Evolutionary conservation across 2,797 vertebrate genomes (phyloP).

Genomic region (Spizella passerina): DNA sequence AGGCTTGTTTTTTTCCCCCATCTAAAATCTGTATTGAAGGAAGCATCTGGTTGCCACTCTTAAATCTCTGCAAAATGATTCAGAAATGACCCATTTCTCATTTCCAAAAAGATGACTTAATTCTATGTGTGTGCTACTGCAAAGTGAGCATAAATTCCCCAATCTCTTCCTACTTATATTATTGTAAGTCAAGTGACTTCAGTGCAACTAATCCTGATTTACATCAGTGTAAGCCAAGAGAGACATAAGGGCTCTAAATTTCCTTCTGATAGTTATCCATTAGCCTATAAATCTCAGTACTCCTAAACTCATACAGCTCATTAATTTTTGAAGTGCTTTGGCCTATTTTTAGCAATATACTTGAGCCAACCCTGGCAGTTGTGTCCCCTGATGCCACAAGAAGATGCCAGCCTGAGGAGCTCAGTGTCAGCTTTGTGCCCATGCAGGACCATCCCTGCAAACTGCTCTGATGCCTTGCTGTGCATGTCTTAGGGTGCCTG

Average conservation of each 20-base stretch:
- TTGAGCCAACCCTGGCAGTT: constrained; percentile 34
- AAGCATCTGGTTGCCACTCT: constrained; percentile 6
- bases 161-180: constrained; percentile 23
- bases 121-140: not conserved
- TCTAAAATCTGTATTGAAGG: not conserved
- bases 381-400: not conserved
- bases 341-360: constrained; percentile 40
- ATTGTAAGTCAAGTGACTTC: constrained; percentile 33
- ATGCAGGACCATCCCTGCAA: not conserved
- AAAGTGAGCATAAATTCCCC: constrained; percentile 40
- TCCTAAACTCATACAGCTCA: constrained; percentile 52
- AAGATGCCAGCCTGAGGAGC: not conserved
- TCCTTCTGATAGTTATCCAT: constrained; percentile 56
- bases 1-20: not conserved
- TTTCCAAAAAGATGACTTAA: constrained; percentile 49
- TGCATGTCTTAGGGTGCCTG: not conserved
- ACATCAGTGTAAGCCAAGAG: constrained; percentile 10
- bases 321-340: constrained; percentile 71
- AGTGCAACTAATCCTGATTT: constrained; percentile 54
- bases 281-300: constrained; percentile 65
- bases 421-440: not conserved
- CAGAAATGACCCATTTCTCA: constrained; percentile 17
- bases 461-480: not conserved
- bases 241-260: constrained; percentile 44
- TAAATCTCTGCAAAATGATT: constrained; percentile 10